phyloP scores from a whole-genome alignment of 2,888 invertebrate species.

The Epinotia nisella region DNA sequence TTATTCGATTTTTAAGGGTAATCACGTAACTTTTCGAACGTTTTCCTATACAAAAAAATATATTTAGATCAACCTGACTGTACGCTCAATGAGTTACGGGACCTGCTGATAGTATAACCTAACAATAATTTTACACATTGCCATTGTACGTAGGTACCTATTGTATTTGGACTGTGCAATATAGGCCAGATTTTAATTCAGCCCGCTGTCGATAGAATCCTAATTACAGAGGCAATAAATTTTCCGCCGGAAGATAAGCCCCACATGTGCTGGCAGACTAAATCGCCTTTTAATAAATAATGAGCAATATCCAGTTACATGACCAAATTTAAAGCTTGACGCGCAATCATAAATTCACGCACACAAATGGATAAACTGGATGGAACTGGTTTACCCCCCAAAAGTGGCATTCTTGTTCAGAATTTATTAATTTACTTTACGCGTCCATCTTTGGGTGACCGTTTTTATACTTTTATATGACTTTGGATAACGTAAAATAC shows the following conservation, averaged over 20 bases:
- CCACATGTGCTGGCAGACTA: constrained; percentile 43
- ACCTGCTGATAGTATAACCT: not conserved
- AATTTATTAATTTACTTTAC: too few relatives aligned
- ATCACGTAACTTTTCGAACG: too few relatives aligned
- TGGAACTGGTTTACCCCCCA: too few relatives aligned
- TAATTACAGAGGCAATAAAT: constrained; percentile 49
- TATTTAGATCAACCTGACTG: too few relatives aligned
- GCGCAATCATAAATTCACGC: not conserved
- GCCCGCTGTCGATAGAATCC: constrained; percentile 49
- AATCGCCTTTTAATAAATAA: constrained; percentile 46
- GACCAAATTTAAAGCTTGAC: not conserved
- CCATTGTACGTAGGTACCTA: not conserved
- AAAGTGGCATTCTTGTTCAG: too few relatives aligned
- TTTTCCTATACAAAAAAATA: too few relatives aligned
- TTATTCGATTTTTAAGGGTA: too few relatives aligned
- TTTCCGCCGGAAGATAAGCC: constrained; percentile 46
- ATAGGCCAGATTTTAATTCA: constrained; percentile 45
- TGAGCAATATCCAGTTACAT: constrained; percentile 17
- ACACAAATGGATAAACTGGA: not conserved
- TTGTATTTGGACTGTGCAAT: not conserved
- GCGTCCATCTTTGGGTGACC: too few relatives aligned
- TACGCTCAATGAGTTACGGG: too few relatives aligned
- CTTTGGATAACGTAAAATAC: too few relatives aligned
- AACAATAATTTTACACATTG: not conserved
- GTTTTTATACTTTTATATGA: too few relatives aligned